Evolutionary conservation across 2,888 invertebrate species (phyloP).

Genomic region (Heteromyza rotundicornis): DNA sequence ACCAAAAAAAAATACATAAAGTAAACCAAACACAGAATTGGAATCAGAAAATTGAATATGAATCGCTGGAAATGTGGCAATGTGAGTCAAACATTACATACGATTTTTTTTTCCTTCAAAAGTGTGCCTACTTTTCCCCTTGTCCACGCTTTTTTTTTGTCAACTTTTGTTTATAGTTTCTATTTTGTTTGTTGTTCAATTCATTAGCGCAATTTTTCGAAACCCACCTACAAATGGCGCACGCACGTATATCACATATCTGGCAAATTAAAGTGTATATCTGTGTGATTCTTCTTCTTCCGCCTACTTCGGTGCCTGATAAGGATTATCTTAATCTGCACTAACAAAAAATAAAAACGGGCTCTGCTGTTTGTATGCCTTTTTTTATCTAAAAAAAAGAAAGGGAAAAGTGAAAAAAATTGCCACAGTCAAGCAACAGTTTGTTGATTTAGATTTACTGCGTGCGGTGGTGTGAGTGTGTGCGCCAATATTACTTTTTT

Average conservation of each 20-base stretch:
- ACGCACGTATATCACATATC: not conserved
- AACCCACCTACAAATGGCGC: too few species aligned
- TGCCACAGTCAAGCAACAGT: not conserved
- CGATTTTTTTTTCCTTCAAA: too few species aligned
- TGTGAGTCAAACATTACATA: constrained; percentile 13
- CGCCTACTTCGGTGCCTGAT: too few species aligned
- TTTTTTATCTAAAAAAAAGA: not conserved
- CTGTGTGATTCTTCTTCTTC: too few species aligned
- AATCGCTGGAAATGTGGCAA: not conserved
- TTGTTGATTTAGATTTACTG: not conserved
- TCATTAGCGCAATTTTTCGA: constrained; percentile 18
- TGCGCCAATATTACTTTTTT: not conserved
- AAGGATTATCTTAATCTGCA: constrained; percentile 58
- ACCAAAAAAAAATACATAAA: constrained; percentile 16
- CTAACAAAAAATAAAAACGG: constrained; percentile 39
- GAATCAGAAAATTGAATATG: too few species aligned
- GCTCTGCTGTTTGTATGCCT: not conserved
- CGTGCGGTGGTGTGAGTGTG: not conserved
- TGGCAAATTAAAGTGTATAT: constrained; percentile 11
- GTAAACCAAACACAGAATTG: constrained; percentile 2
- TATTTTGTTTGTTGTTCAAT: constrained; percentile 8
- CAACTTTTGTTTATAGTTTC: not conserved
- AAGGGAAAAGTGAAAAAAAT: not conserved
- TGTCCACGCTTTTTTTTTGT: constrained; percentile 2
- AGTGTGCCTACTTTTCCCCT: constrained; percentile 7